Percentiles rank a stretch among this genome's conserved stretches.
Conservation (phyloP, 37 sponge, comb jelly and placozoan genomes). For the Eunapius fragilis region DNA sequence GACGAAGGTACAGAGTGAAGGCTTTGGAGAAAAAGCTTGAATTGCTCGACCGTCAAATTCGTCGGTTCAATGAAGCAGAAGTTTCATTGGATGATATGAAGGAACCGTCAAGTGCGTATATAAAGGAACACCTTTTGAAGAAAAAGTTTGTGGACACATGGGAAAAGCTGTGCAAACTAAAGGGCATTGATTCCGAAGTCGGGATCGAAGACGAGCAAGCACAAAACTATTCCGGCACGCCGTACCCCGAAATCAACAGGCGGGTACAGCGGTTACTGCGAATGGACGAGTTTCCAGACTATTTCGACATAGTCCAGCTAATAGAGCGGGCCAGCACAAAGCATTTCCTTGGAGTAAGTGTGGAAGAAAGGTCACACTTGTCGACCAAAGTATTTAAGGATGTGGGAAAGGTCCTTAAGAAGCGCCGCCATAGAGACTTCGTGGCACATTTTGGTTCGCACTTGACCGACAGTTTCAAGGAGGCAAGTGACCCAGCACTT, state of each 20-base stretch:
- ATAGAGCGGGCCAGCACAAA: constrained; percentile 61
- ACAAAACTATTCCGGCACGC: constrained; percentile 36
- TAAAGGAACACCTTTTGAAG: constrained; percentile 68
- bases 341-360: constrained; percentile 38
- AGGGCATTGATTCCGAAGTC: constrained; percentile 22
- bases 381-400: constrained; percentile 67
- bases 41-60: constrained; percentile 55
- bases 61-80: constrained; percentile 54
- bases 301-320: constrained; percentile 55
- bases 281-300: constrained; percentile 74
- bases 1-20: constrained; percentile 20
- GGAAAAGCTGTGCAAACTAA: constrained; percentile 57
- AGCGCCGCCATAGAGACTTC: constrained; percentile 44
- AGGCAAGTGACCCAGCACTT: constrained; percentile 61
- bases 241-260: constrained; percentile 60
- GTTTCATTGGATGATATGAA: constrained; percentile 77
- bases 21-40: constrained; percentile 69
- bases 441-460: constrained; percentile 69
- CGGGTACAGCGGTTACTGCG: constrained; percentile 50
- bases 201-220: background rate
- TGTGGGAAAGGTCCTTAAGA: constrained; percentile 60
- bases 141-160: constrained; percentile 60
- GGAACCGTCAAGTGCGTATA: constrained; percentile 56
- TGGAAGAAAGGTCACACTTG: constrained; percentile 18
- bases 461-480: constrained; percentile 58